These are phyloP conservation scores for Papilio polytes DNA, from an alignment of 1,140 invertebrate genomes.

Conservation along the genomic window DNA sequence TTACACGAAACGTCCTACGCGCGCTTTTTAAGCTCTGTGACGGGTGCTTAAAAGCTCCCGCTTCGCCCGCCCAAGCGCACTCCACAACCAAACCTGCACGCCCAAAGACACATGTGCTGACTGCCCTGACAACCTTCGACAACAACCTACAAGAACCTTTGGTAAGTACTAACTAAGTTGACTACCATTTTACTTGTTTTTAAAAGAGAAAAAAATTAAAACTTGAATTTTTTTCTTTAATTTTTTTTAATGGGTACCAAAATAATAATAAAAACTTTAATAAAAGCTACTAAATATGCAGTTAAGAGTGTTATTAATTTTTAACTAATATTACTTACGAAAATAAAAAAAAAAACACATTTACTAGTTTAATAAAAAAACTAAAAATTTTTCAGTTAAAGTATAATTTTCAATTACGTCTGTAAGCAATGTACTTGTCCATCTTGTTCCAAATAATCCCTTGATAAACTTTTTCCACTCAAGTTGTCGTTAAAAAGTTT, in stretches of 20 bases:
- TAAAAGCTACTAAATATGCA: not conserved
- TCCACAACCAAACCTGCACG: slow-evolving; percentile 52
- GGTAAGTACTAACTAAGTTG: slow-evolving; percentile 5
- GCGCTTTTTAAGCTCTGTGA: slow-evolving; percentile 49
- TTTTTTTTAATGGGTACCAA: not conserved
- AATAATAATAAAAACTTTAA: not conserved
- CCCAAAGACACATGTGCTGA: slow-evolving; percentile 40
- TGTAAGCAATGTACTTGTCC: not conserved
- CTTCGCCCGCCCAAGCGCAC: slow-evolving; percentile 63
- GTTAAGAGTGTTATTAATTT: not conserved
- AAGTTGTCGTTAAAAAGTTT: slow-evolving; percentile 4
- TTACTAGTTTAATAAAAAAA: no score
- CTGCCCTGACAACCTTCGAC: slow-evolving; percentile 18
- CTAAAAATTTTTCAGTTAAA: not conserved
- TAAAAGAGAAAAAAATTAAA: not conserved
- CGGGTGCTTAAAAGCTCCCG: slow-evolving; percentile 65
- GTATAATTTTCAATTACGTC: not conserved
- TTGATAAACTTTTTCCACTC: not conserved
- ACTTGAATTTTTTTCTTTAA: no score
- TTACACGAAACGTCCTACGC: slow-evolving; percentile 45
- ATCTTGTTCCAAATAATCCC: slow-evolving; percentile 12
- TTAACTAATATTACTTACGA: no score
- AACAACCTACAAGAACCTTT: not conserved
- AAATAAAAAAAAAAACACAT: not conserved
- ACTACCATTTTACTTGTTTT: not conserved